Percentiles rank a stretch among this genome's conserved stretches.
Conservation (phyloP, 2,888 invertebrate species). For the Reticulitermes lucifugus region DNA sequence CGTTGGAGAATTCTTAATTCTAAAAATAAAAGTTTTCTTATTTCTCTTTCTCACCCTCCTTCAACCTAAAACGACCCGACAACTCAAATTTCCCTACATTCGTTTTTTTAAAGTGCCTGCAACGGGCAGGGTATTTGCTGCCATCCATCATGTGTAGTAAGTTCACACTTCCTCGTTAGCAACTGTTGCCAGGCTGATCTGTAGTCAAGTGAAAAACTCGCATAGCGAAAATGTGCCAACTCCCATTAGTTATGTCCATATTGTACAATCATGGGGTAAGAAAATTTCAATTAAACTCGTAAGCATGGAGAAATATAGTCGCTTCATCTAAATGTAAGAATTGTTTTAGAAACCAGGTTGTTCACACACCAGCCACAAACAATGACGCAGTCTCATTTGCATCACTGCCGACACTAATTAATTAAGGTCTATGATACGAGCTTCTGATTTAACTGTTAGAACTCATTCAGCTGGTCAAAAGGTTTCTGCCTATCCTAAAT, state of each 20-base stretch:
- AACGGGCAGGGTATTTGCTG: slow-evolving; percentile 15
- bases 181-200: slow-evolving; percentile 29
- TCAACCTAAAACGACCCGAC: not conserved
- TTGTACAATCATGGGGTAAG: slow-evolving; percentile 22
- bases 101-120: slow-evolving; percentile 17
- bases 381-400: not conserved
- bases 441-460: too few species aligned
- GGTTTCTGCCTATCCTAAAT: too few species aligned
- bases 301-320: slow-evolving; percentile 10
- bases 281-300: slow-evolving; percentile 17
- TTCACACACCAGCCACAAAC: not conserved
- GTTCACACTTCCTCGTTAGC: slow-evolving; percentile 25
- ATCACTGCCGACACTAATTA: too few species aligned
- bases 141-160: slow-evolving; percentile 36
- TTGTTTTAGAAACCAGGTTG: not conserved
- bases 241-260: slow-evolving; percentile 29
- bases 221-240: slow-evolving; percentile 25
- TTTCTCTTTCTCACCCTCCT: not conserved
- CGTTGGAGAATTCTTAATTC: slow-evolving; percentile 15
- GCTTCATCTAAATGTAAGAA: slow-evolving; percentile 11
- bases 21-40: slow-evolving; percentile 24
- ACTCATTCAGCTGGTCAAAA: too few species aligned
- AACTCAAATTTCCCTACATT: slow-evolving; percentile 5
- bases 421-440: too few species aligned
- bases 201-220: slow-evolving; percentile 17